phyloP scores from a whole-genome alignment of 1,140 invertebrate genomes.

The Rhysida immarginata region DNA sequence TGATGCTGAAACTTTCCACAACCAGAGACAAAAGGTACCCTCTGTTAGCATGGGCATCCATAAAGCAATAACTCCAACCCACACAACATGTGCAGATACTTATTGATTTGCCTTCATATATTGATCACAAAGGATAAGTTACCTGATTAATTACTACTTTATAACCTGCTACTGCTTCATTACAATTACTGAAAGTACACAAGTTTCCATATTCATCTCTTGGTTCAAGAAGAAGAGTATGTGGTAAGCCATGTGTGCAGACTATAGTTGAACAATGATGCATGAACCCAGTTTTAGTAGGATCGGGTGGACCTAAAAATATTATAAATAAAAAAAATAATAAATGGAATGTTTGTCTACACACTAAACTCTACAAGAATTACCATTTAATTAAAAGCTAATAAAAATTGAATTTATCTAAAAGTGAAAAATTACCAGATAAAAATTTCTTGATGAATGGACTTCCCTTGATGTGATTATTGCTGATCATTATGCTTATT shows the following conservation, averaged over 20 bases:
- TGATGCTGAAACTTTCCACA: too few relatives aligned
- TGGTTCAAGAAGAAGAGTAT: slow-evolving; percentile 69
- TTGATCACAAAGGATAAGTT: too few relatives aligned
- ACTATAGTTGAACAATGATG: slow-evolving; percentile 73
- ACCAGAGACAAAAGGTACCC: too few relatives aligned
- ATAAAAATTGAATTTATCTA: neutral
- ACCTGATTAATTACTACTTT: neutral
- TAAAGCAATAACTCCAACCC: too few relatives aligned
- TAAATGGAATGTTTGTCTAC: too few relatives aligned
- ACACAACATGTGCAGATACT: too few relatives aligned
- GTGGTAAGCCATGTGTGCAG: slow-evolving; percentile 56
- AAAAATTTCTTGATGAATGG: slow-evolving; percentile 48
- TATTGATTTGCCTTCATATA: too few relatives aligned
- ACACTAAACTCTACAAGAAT: too few relatives aligned
- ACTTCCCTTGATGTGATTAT: slow-evolving; percentile 46
- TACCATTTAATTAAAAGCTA: neutral
- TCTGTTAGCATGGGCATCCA: too few relatives aligned
- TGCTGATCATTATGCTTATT: slow-evolving; percentile 65
- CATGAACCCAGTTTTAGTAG: slow-evolving; percentile 65
- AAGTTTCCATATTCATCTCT: slow-evolving; percentile 78
- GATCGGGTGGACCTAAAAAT: slow-evolving; percentile 54
- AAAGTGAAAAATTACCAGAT: slow-evolving; percentile 34
- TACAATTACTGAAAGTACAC: slow-evolving; percentile 30
- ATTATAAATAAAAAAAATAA: neutral
- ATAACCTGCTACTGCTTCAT: slow-evolving; percentile 5